phyloP scores from a whole-genome alignment of 2,888 invertebrate genomes.

The Stenodema calcarata region DNA sequence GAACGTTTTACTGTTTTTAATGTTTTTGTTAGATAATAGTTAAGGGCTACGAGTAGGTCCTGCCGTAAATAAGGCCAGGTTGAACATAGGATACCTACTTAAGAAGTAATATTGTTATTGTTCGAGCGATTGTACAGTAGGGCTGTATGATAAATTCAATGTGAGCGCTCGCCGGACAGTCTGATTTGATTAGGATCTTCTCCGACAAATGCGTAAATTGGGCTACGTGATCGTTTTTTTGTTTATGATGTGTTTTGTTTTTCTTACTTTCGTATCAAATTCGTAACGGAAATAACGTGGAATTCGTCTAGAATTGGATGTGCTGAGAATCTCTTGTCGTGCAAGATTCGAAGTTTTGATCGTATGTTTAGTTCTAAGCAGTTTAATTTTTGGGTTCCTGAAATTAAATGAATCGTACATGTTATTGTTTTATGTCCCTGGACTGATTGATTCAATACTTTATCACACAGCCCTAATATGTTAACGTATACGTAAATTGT shows the following conservation, averaged over 20 bases:
- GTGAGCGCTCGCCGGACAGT: background rate
- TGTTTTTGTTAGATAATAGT: background rate
- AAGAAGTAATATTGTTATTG: background rate
- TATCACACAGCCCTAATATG: background rate
- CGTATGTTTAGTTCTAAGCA: background rate
- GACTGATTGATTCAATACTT: background rate
- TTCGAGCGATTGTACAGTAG: background rate
- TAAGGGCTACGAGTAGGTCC: background rate
- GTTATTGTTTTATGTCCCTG: background rate
- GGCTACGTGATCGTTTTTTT: background rate
- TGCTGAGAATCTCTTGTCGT: background rate
- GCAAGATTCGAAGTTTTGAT: background rate
- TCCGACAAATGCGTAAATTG: background rate
- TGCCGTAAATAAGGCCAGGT: background rate
- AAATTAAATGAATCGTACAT: background rate
- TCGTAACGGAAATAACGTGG: background rate
- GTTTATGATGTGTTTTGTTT: background rate
- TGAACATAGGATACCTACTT: background rate
- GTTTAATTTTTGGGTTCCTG: background rate
- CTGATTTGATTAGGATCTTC: background rate
- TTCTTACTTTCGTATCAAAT: background rate
- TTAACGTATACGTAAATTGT: constrained; percentile 48
- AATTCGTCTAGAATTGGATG: background rate
- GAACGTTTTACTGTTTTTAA: background rate
- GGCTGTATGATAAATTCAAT: background rate